Evolutionary conservation across 2,797 vertebrate genomes (phyloP).

Genomic region (Garrulus glandarius): DNA sequence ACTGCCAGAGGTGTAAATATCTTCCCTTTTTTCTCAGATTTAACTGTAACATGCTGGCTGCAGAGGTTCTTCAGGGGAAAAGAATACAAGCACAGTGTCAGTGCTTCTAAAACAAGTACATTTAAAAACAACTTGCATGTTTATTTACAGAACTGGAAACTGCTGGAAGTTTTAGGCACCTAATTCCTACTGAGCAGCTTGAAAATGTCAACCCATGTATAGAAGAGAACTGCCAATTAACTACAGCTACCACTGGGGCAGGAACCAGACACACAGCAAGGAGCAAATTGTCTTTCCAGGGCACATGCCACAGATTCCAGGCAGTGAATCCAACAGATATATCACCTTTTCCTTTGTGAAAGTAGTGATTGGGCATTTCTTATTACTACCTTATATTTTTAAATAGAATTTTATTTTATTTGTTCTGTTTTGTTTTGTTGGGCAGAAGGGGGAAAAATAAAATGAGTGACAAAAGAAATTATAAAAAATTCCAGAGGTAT

Average conservation of each 20-base stretch:
- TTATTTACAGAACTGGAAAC: background rate
- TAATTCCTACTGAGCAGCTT: background rate
- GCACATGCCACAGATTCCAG: background rate
- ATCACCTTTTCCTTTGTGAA: background rate
- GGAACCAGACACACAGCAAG: background rate
- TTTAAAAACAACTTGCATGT: background rate
- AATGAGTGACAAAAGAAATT: background rate
- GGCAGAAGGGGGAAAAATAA: background rate
- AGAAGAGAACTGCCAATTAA: background rate
- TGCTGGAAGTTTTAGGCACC: background rate
- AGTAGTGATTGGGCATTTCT: background rate
- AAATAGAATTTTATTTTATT: background rate
- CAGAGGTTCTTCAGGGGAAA: background rate
- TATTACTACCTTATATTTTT: background rate
- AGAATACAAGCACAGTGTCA: background rate
- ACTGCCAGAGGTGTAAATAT: conserved; percentile 44
- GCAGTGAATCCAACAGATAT: background rate
- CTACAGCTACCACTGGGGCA: background rate
- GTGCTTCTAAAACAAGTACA: background rate
- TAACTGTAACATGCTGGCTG: background rate
- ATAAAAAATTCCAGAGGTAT: background rate
- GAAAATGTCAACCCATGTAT: background rate
- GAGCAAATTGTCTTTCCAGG: background rate
- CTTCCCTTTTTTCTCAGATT: conserved; percentile 3
- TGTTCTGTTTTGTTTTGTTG: rapidly evolving